Base-by-base conservation (phyloP, 2,113 vertebrate species). In the Syrmaticus mikado region DNA sequence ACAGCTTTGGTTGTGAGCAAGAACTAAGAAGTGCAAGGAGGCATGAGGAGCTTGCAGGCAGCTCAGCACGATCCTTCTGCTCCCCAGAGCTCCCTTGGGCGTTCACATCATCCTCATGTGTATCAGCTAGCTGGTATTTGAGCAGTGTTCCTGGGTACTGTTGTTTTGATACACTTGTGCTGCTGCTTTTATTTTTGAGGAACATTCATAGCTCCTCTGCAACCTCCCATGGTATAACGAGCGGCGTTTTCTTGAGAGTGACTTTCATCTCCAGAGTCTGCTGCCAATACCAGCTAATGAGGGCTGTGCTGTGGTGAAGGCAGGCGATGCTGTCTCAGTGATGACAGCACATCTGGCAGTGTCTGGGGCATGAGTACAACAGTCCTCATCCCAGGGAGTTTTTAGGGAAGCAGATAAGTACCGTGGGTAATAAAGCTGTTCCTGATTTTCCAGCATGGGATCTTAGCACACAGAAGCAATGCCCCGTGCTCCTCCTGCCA, bases 151-250 rank as follows among this genome's bases (percentile, higher is more conserved):
- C 14, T 62, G 17, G 10, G 15, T 30, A 1, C 25, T 27, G 5
- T 38, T 30, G 8, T 24, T 30, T 13, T 9, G 5, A 1, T 2
- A 22, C 48, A 9, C 36, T 71, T 13, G 1, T 27, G 4, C 38
- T 17, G 16, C 25, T 82, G 22, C 6, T 57, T 25, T 60, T 24
- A 0, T 61, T 74, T 87, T 64, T 32, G 13, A 27, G 43, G 50
- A 41, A 7, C 11, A 2, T 21, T 32, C 34, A 13, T 18, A 6
- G 21, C 25, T 57, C 45, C n/a, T 57, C 77, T 83, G 32, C 64
- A 85, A 40, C 22, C 30, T 84, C 52, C 34, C 38, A 1, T 34
- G n/a, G 24, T 7, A 5, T 17, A 32, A 79, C 1, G 2, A 75
- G 38, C 43, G 43, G 60, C 8, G 1, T 85, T 90, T 72, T 55